Base-by-base conservation (phyloP, 30 jellyfish, hydroid and myxozoan species). In the Turritopsis rubra region DNA sequence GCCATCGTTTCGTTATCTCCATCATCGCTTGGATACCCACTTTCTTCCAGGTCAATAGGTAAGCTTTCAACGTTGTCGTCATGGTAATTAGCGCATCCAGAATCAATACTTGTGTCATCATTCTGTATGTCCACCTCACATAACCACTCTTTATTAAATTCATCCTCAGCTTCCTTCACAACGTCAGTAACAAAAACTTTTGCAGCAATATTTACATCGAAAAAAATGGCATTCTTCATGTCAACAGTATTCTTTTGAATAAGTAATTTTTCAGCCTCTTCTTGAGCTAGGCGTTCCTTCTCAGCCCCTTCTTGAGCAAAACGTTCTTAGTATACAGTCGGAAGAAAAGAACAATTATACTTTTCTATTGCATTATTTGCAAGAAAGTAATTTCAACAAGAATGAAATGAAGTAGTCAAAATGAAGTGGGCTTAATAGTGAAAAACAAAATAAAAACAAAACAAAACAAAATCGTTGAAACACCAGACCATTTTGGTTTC, bases 221-320 rank as follows among this genome's bases (percentile, higher is more conserved):
- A 25, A 28, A 0, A 26, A 1, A 17, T 75, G 18, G 52, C 53
- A 24, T 80, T 81, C 0, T 82, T 54, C 0, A 21, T 28, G 54
- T 80, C 79, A 41, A 53, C 52, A 28, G 81, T n/a, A 16, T 41
- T 53, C 7, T 8, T 8, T 3, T 41, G n/a, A n/a, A 3, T 41
- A 41, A 41, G 5, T 41, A 13, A 1, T 65, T 0, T 53, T 80
- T 80, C 79, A 41, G 66, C 80, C 29, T 80, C 79, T 80, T 80
- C 54, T 65, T 30, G 53, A 18, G 81, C 79, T 20, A 53, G 65
- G 53, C 5, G 79, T 0, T 21, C 87, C 53, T 0, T 80, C 79
- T 1, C 87, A 0, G 79, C 87, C 31, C 53, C 87, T 52, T 80
- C 79, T 82, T 5, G 71, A 20, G 88, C 88, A 7, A 82, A 27